Evolutionary conservation across 2,888 invertebrate genomes (phyloP).

Genomic region (Macroteleia sp.): DNA sequence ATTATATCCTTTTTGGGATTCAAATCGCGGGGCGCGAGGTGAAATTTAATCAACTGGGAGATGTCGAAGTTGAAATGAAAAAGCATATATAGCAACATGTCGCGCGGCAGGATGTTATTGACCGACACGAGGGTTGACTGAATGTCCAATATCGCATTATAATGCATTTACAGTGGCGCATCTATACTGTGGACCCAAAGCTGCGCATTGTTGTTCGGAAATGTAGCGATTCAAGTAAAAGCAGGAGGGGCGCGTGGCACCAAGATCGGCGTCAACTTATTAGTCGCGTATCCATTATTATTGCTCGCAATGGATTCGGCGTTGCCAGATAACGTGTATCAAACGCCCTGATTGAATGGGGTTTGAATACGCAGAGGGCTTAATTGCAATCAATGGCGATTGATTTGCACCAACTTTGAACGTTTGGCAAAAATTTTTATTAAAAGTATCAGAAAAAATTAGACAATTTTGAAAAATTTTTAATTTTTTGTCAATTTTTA

Average conservation of each 20-base stretch:
- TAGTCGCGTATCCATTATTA: slow-evolving; percentile 47
- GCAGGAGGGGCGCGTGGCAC: slow-evolving; percentile 26
- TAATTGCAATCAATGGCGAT: too few species aligned
- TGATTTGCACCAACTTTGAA: too few species aligned
- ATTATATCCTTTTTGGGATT: slow-evolving; percentile 51
- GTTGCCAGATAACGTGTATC: slow-evolving; percentile 24
- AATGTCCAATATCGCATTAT: slow-evolving; percentile 62
- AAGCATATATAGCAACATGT: slow-evolving; percentile 48
- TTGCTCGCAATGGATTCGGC: slow-evolving; percentile 26
- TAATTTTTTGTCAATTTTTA: too few species aligned
- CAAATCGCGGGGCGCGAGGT: slow-evolving; percentile 21
- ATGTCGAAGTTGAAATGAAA: slow-evolving; percentile 63
- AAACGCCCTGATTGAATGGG: slow-evolving; percentile 68
- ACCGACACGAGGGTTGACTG: slow-evolving; percentile 58
- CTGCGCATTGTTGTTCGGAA: slow-evolving; percentile 47
- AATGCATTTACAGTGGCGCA: slow-evolving; percentile 56
- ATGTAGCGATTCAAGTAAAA: slow-evolving; percentile 44
- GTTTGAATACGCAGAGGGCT: too few species aligned
- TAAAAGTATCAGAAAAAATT: too few species aligned
- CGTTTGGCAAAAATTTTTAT: too few species aligned
- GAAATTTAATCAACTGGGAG: slow-evolving; percentile 61
- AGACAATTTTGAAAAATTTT: too few species aligned
- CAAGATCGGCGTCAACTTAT: slow-evolving; percentile 43
- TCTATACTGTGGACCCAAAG: slow-evolving; percentile 27
- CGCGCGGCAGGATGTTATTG: slow-evolving; percentile 56